phyloP scores from a whole-genome alignment of 1,140 invertebrate species.

The Eueides isabella region DNA sequence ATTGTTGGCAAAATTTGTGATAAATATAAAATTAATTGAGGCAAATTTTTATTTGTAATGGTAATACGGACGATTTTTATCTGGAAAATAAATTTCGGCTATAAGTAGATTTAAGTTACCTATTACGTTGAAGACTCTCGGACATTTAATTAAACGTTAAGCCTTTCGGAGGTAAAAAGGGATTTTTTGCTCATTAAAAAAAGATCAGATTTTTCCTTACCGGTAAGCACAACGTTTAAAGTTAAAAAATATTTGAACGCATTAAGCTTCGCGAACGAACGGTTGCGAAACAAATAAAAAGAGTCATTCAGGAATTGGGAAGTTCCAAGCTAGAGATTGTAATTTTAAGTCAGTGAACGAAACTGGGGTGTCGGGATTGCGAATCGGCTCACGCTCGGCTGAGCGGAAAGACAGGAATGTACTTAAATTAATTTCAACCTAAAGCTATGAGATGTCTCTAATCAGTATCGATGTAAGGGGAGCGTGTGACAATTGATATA shows the following conservation, averaged over 20 bases:
- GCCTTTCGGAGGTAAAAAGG: constrained; percentile 40
- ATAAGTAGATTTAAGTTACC: constrained; percentile 42
- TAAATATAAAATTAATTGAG: neutral
- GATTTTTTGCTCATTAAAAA: constrained; percentile 51
- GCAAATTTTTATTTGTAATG: constrained; percentile 8
- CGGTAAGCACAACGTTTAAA: constrained; percentile 51
- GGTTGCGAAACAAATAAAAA: constrained; percentile 61
- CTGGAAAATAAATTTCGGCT: constrained; percentile 29
- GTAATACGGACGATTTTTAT: constrained; percentile 12
- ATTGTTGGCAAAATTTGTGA: neutral
- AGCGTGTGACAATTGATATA: constrained; percentile 8
- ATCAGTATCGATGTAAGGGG: constrained; percentile 31
- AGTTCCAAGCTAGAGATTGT: constrained; percentile 59
- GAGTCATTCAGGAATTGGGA: constrained; percentile 51
- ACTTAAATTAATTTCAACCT: constrained; percentile 66
- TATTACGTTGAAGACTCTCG: constrained; percentile 39
- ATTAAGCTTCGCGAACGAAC: constrained; percentile 49
- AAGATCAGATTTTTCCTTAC: constrained; percentile 56
- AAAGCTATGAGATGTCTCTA: constrained; percentile 36
- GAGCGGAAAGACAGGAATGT: constrained; percentile 63
- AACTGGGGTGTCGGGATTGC: constrained; percentile 67
- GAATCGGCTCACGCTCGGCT: constrained; percentile 66
- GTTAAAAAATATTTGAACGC: constrained; percentile 49
- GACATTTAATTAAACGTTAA: constrained; percentile 46
- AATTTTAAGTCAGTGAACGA: constrained; percentile 72